Evolutionary conservation across 2,888 invertebrate genomes (phyloP).

Genomic region (Caenorhabditis doughertyi): DNA sequence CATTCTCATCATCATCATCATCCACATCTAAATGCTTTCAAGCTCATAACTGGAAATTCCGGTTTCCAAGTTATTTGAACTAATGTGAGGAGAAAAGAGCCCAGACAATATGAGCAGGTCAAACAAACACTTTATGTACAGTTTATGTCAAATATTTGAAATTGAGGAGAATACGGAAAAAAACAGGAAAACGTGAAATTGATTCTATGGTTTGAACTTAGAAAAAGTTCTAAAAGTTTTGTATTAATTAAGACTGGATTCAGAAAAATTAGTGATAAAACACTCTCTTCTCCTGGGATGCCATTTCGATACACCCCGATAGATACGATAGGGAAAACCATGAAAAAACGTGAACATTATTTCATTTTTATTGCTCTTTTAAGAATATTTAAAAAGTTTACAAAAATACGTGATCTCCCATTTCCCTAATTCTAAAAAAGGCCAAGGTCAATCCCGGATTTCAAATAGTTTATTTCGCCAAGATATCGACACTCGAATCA

Average conservation of each 20-base stretch:
- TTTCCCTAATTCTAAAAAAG: not conserved
- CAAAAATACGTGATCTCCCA: not conserved
- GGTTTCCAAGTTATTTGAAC: slow-evolving; percentile 11
- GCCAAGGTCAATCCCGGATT: not conserved
- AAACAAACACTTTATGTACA: slow-evolving; percentile 52
- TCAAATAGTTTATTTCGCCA: not conserved
- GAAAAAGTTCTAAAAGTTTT: not conserved
- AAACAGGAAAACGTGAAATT: slow-evolving; percentile 11
- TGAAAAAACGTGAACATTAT: too few species aligned
- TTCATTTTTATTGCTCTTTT: too few species aligned
- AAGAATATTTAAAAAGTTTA: not conserved
- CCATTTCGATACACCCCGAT: too few species aligned
- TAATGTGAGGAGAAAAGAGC: not conserved
- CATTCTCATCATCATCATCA: too few species aligned
- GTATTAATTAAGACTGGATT: too few species aligned
- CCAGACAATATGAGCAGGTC: slow-evolving; percentile 31
- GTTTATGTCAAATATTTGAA: slow-evolving; percentile 50
- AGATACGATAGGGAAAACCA: too few species aligned
- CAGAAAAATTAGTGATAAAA: too few species aligned
- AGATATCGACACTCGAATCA: slow-evolving; percentile 22
- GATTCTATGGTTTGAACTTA: not conserved
- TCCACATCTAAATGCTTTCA: too few species aligned
- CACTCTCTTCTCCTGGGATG: too few species aligned
- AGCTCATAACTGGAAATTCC: slow-evolving; percentile 40
- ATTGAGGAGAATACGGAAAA: not conserved